These are phyloP conservation scores for Dasyornis broadbenti DNA, from an alignment of 2,113 vertebrate genomes.

Conservation along the genomic window DNA sequence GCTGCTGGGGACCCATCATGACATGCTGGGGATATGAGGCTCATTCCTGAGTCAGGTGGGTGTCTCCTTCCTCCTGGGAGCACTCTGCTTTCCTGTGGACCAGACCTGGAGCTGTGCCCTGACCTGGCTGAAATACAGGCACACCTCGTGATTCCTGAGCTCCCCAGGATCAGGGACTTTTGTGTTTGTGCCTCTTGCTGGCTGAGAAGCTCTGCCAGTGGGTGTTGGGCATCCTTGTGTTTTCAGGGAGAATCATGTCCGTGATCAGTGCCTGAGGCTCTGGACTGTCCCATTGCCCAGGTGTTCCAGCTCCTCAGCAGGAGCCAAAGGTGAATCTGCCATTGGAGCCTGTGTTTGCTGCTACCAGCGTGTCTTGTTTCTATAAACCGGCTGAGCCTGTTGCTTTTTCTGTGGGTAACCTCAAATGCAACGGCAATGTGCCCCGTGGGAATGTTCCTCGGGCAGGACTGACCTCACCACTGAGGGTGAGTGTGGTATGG, in stretches of 20 bases:
- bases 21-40: not conserved
- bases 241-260: not conserved
- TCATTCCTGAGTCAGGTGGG: not conserved
- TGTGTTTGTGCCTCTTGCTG: not conserved
- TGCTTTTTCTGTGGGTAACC: not conserved
- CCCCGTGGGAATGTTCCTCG: not conserved
- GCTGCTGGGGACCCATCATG: not conserved
- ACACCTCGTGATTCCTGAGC: not conserved
- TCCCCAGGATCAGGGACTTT: accelerated
- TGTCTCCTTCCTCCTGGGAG: not conserved
- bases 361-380: not conserved
- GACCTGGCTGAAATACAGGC: not conserved
- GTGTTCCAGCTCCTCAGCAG: not conserved
- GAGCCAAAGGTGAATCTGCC: not conserved
- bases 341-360: not conserved
- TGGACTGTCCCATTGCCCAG: accelerated
- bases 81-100: not conserved
- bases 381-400: not conserved
- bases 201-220: not conserved
- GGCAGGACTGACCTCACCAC: not conserved
- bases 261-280: accelerated
- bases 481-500: accelerated
- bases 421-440: not conserved
- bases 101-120: not conserved
- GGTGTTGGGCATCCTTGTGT: no score